Percentiles rank a stretch among this genome's conserved stretches.
These are phyloP conservation scores for Zenarchopterus dispar DNA, from an alignment of 2,797 vertebrate genomes.

Conservation along the genomic window DNA sequence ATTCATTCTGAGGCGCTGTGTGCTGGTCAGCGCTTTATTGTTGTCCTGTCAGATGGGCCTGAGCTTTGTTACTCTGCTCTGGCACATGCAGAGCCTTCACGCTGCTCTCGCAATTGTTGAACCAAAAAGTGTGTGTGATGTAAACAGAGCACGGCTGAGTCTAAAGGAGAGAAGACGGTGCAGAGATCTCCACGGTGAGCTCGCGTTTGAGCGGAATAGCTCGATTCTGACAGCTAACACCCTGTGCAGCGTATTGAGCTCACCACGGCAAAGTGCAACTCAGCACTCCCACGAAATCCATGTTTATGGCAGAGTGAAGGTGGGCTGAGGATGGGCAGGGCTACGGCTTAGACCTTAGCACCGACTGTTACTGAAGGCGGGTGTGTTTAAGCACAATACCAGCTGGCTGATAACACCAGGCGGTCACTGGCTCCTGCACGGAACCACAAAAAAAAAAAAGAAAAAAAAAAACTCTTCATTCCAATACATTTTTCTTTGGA, in stretches of 20 bases:
- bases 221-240: constrained; percentile 65
- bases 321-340: constrained; percentile 68
- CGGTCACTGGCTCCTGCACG: constrained; percentile 56
- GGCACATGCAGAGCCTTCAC: constrained; percentile 41
- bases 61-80: constrained; percentile 29
- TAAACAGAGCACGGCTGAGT: constrained; percentile 55
- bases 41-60: constrained; percentile 40
- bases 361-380: constrained; percentile 85
- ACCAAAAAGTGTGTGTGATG: constrained; percentile 58
- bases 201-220: constrained; percentile 65
- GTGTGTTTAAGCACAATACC: constrained; percentile 85
- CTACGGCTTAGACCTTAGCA: constrained; percentile 80
- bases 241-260: constrained; percentile 50
- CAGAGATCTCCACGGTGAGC: constrained; percentile 54
- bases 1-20: constrained; percentile 42
- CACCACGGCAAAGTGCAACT: constrained; percentile 50
- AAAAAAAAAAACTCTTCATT: constrained; percentile 30
- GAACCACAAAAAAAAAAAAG: constrained; percentile 36
- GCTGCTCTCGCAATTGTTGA: constrained; percentile 59
- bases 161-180: constrained; percentile 42
- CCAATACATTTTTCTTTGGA: constrained; percentile 27
- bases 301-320: constrained; percentile 74
- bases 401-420: constrained; percentile 80
- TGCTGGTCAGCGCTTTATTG: constrained; percentile 48
- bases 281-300: constrained; percentile 69